Evolutionary conservation across 2,888 invertebrate genomes (phyloP).

Genomic region (Cryptocephalus primarius): DNA sequence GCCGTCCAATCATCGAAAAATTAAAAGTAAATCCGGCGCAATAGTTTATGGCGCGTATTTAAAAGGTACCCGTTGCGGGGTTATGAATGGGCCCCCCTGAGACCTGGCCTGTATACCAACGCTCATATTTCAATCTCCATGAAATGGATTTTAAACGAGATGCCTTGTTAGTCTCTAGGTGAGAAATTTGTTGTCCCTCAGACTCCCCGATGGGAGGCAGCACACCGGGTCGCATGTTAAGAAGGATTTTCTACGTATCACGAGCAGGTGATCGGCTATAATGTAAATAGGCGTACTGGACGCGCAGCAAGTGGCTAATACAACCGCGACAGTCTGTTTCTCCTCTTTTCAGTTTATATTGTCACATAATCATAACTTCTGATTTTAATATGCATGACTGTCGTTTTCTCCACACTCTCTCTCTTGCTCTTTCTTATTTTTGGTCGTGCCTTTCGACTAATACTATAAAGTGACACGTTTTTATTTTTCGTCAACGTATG

Average conservation of each 20-base stretch:
- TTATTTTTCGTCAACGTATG: slow-evolving; percentile 15
- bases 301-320: slow-evolving; percentile 32
- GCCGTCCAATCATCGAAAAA: slow-evolving; percentile 18
- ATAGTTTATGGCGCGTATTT: slow-evolving; percentile 10
- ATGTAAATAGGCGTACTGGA: slow-evolving; percentile 21
- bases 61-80: slow-evolving; percentile 12
- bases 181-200: slow-evolving; percentile 38
- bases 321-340: slow-evolving; percentile 29
- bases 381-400: slow-evolving; percentile 31
- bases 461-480: slow-evolving; percentile 25
- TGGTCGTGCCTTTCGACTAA: slow-evolving; percentile 24
- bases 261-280: slow-evolving; percentile 16
- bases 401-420: neutral
- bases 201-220: slow-evolving; percentile 30
- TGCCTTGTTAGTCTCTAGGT: slow-evolving; percentile 38
- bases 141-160: slow-evolving; percentile 35
- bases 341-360: slow-evolving; percentile 31
- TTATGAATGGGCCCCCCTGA: slow-evolving; percentile 34
- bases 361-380: slow-evolving; percentile 37
- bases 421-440: neutral
- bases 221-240: slow-evolving; percentile 27
- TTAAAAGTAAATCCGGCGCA: slow-evolving; percentile 19
- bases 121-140: slow-evolving; percentile 36
- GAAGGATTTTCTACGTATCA: slow-evolving; percentile 13
- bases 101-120: slow-evolving; percentile 28